Evolutionary conservation across 2,797 vertebrate species (phyloP).

Genomic region (Sandelia bainsii): DNA sequence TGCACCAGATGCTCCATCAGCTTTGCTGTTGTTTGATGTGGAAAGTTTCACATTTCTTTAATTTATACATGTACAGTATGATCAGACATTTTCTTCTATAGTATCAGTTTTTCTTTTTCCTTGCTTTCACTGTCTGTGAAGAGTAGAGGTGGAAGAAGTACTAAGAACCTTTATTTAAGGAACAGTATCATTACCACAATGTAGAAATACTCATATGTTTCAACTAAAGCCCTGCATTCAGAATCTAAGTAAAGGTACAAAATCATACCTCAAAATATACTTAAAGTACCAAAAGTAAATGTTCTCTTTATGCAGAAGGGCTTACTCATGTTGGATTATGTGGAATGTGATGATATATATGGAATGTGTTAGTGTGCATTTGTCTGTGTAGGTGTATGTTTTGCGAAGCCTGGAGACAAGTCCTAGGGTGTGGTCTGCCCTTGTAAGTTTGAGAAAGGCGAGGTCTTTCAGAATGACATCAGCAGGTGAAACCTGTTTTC

Average conservation of each 20-base stretch:
- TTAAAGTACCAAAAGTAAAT: no score
- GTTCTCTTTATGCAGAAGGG: no score
- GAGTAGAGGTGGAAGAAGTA: no score
- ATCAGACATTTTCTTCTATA: no score
- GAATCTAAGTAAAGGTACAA: no score
- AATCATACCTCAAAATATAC: no score
- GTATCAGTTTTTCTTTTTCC: not conserved
- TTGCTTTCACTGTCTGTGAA: not conserved
- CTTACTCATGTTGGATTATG: no score
- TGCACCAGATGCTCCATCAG: not conserved
- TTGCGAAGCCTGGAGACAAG: slow-evolving; percentile 40
- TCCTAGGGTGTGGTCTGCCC: slow-evolving; percentile 56
- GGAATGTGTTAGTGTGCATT: not conserved
- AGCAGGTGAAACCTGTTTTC: slow-evolving; percentile 80
- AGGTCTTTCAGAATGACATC: slow-evolving; percentile 66
- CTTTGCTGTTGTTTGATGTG: not conserved
- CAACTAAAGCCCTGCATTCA: no score
- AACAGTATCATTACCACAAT: no score
- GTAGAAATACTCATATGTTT: no score
- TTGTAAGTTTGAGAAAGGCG: slow-evolving; percentile 65
- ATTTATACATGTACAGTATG: not conserved
- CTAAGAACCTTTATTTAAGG: no score
- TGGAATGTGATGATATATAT: no score
- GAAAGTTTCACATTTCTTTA: slow-evolving; percentile 15
- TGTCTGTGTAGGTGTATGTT: slow-evolving; percentile 12